Evolutionary conservation across 2,888 invertebrate species (phyloP), one percentile per base, ranked within the genome.

Genomic region (Lutraria lutraria): DNA sequence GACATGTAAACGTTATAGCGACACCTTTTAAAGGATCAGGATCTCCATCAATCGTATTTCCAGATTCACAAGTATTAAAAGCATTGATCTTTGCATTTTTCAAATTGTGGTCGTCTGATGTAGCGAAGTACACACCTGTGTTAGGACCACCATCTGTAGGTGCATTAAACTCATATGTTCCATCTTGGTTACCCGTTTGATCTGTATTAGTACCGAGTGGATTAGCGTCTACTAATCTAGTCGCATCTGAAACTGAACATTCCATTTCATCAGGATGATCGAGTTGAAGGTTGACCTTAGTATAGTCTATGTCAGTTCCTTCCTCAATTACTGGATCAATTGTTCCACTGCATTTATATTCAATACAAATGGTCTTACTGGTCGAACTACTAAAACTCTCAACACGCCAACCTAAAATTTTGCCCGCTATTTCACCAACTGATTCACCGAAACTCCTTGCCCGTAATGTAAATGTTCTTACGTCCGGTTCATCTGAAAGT

Each of bases 331-430:
- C 3, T 0, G 56, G 56, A 83, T 83, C 63, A 53, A 54, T 54
- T 19, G 15, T 10, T 8, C 81, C 81, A 29, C 81, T 81, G 29
- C 81, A 81, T 16, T 81, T 81, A 29, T 53, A 81, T 15, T 81
- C 81, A 12, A 81, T 56, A 29, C 81, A 81, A 19, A 54, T 54
- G 29, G 53, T 53, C 19, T 52, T n/a, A n/a, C 43, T 81, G 6
- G n/a, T 29, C 25, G 16, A 10, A 54, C 21, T 29, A 0, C 13
- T 0, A 21, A 81, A 54, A 56, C 53, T 16, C 52, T 25, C 34
- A n/a, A 52, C 81, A 4, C 53, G 56, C 19, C 15, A 19, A 25
- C 81, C 81, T 25, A 81, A 56, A 0, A 54, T n/a, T 8, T 21
- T 52, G 6, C 29, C 56, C n/a, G 21, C 54, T 10, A 81, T 34